Percentiles rank a stretch among this genome's conserved stretches.
These are phyloP conservation scores for Polypedilum pembai DNA, from an alignment of 1,140 invertebrate genomes.

Conservation along the genomic window DNA sequence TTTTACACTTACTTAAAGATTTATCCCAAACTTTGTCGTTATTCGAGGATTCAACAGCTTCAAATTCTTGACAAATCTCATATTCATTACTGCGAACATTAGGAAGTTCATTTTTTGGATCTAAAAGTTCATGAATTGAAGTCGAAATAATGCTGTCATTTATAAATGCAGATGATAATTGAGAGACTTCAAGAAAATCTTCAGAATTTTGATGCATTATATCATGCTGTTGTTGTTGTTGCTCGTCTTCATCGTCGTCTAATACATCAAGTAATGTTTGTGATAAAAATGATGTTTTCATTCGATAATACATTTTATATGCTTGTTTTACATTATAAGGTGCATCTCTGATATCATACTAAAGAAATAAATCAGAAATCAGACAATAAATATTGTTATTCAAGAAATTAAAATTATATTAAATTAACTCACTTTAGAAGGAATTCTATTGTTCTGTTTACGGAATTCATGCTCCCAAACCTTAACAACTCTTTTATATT, in stretches of 20 bases:
- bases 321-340: conserved; percentile 60
- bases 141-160: neutral
- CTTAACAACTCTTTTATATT: conserved; percentile 66
- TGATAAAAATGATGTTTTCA: conserved; percentile 65
- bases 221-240: conserved; percentile 29
- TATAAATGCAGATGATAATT: conserved; percentile 29
- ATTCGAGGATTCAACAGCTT: conserved; percentile 37
- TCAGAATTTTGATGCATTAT: conserved; percentile 31
- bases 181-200: conserved; percentile 42
- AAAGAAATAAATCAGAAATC: conserved; percentile 31
- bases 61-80: conserved; percentile 37
- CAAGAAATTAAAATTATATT: conserved; percentile 31
- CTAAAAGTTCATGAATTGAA: conserved; percentile 22
- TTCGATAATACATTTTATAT: conserved; percentile 71
- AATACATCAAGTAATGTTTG: conserved; percentile 53
- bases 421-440: conserved; percentile 56
- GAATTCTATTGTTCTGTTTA: conserved; percentile 56
- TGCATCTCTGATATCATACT: conserved; percentile 71
- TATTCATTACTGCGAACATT: conserved; percentile 31
- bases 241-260: conserved; percentile 41
- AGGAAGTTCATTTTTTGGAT: conserved; percentile 28
- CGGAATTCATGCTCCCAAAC: conserved; percentile 71
- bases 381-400: conserved; percentile 31
- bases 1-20: conserved; percentile 48
- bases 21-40: conserved; percentile 50